Conservation (phyloP, 1,140 invertebrate genomes). For the Temnothorax longispinosus region DNA sequence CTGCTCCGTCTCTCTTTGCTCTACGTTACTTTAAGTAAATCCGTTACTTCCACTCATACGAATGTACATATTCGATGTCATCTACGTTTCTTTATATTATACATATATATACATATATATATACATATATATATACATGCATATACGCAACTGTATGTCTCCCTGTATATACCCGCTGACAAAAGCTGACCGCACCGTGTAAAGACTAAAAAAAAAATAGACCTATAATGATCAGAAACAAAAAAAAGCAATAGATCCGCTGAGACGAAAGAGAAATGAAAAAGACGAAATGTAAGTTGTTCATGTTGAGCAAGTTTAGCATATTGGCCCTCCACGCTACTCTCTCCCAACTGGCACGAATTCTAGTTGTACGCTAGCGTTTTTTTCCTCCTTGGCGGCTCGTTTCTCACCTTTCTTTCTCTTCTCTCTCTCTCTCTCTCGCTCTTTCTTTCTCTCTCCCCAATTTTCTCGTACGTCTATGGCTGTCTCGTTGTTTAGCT, state of each 20-base stretch:
- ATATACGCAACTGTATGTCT: conserved; percentile 66
- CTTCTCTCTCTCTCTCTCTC: background rate
- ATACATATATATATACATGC: conserved; percentile 60
- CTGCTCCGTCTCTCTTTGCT: conserved; percentile 27
- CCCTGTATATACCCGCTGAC: conserved; percentile 55
- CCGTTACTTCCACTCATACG: conserved; percentile 50
- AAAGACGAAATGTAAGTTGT: conserved; percentile 84
- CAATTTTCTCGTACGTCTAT: conserved; percentile 46
- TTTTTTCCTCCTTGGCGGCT: conserved; percentile 68
- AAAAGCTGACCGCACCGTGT: conserved; percentile 48
- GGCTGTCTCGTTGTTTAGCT: conserved; percentile 66
- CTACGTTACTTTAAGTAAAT: conserved; percentile 45
- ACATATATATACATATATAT: conserved; percentile 61
- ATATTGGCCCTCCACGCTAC: conserved; percentile 83
- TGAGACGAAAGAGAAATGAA: conserved; percentile 81
- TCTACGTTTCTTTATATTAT: conserved; percentile 53
- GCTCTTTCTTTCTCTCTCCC: background rate
- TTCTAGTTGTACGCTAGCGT: conserved; percentile 79
- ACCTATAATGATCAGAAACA: conserved; percentile 24
- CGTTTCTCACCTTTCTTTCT: conserved; percentile 36
- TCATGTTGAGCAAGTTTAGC: conserved; percentile 80
- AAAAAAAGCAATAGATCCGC: conserved; percentile 73
- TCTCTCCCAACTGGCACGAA: conserved; percentile 85
- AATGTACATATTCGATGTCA: conserved; percentile 59
- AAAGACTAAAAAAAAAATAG: conserved; percentile 62